phyloP scores from a whole-genome alignment of 64 coral and sea anemone genomes.

The Actinia tenebrosa region DNA sequence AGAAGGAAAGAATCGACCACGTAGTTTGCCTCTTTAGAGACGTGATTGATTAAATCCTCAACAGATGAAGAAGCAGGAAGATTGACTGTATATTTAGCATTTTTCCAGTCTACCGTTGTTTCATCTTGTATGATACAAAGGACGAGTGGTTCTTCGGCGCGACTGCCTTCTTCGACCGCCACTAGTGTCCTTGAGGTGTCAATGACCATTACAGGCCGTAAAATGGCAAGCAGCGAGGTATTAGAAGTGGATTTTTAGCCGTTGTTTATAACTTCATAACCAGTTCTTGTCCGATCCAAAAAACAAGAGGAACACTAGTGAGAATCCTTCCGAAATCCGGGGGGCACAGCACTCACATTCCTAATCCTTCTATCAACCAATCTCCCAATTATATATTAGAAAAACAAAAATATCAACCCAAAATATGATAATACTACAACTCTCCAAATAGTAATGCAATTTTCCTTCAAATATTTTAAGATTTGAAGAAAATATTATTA shows the following conservation, averaged over 20 bases:
- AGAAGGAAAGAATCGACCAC: constrained; percentile 44
- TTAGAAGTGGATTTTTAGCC: neutral
- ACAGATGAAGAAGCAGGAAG: constrained; percentile 48
- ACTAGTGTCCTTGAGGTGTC: constrained; percentile 43
- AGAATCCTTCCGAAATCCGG: neutral
- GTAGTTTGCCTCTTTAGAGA: constrained; percentile 42
- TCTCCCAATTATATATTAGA: neutral
- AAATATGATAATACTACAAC: neutral
- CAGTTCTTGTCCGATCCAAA: neutral
- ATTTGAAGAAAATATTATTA: neutral
- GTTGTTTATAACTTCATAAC: constrained; percentile 13
- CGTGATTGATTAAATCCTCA: constrained; percentile 26
- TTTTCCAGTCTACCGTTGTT: constrained; percentile 32
- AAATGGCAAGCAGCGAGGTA: neutral
- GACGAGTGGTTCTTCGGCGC: constrained; percentile 35
- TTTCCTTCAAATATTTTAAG: neutral
- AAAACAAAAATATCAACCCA: neutral
- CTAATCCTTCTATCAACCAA: neutral
- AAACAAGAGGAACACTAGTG: neutral
- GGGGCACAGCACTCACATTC: neutral
- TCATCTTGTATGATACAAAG: constrained; percentile 61
- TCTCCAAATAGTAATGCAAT: neutral
- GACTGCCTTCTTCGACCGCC: constrained; percentile 19
- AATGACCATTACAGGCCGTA: constrained; percentile 57
- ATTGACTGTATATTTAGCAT: constrained; percentile 36